A percentile compares a stretch with the other conserved stretches of the same genome.
These are phyloP conservation scores for Trachelus troglodyta DNA, from an alignment of 2,888 invertebrate species.

Conservation along the genomic window DNA sequence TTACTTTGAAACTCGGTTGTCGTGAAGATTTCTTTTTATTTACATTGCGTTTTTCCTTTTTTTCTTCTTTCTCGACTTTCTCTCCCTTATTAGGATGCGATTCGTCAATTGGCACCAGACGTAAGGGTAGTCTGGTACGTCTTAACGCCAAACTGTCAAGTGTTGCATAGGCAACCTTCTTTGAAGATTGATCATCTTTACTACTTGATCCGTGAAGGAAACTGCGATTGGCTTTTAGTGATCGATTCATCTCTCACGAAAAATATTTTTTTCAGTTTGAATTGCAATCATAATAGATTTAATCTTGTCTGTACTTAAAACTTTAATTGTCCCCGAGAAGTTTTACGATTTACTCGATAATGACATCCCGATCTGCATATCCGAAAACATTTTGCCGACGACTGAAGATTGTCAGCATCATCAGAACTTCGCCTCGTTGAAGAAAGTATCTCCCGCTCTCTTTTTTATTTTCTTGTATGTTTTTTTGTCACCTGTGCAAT, in stretches of 20 bases:
- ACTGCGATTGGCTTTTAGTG: conserved; percentile 48
- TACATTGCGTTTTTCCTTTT: conserved; percentile 18
- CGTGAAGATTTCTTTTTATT: conserved; percentile 29
- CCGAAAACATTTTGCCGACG: conserved; percentile 26
- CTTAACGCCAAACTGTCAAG: conserved; percentile 58
- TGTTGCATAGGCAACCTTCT: conserved; percentile 52
- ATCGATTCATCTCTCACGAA: conserved; percentile 35
- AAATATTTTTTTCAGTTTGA: conserved; percentile 50
- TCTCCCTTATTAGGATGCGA: conserved; percentile 21
- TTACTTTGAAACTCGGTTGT: conserved; percentile 44
- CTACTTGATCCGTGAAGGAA: conserved; percentile 46
- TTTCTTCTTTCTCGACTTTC: conserved; percentile 18
- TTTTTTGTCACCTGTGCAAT: not conserved
- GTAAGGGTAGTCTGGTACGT: conserved; percentile 51
- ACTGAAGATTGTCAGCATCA: conserved; percentile 53
- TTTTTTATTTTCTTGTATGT: not conserved
- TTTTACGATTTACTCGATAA: conserved; percentile 1
- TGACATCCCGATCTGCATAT: conserved; percentile 5
- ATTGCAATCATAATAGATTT: conserved; percentile 37
- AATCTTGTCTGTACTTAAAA: conserved; percentile 32
- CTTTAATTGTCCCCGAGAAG: not conserved
- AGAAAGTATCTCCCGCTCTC: conserved; percentile 27
- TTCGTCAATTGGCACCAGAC: conserved; percentile 48
- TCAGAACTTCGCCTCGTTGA: conserved; percentile 48
- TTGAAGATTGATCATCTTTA: conserved; percentile 19